Conservation (phyloP, 2,797 vertebrate species). For the Acipenser transmontanus region DNA sequence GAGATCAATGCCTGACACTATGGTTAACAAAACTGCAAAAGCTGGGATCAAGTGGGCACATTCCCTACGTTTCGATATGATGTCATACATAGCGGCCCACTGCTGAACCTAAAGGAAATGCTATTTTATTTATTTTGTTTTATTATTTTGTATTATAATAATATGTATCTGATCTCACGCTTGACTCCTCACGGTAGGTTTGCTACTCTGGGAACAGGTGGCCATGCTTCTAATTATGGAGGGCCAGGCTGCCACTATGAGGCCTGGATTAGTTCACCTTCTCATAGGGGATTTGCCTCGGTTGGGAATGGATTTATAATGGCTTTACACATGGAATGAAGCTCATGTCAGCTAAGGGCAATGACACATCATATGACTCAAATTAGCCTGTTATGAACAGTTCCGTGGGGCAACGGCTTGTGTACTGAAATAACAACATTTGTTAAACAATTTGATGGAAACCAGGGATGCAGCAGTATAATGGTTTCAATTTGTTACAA, state of each 20-base stretch:
- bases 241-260: constrained; percentile 66
- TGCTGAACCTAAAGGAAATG: constrained; percentile 64
- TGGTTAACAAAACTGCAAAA: constrained; percentile 64
- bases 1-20: constrained; percentile 71
- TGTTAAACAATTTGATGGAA: constrained; percentile 80
- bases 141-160: constrained; percentile 66
- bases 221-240: constrained; percentile 78
- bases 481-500: constrained; percentile 97
- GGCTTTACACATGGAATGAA: constrained; percentile 72
- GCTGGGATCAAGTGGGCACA: constrained; percentile 68
- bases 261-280: constrained; percentile 72
- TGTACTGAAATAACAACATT: constrained; percentile 89
- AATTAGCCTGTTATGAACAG: constrained; percentile 80
- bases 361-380: constrained; percentile 84
- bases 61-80: constrained; percentile 47
- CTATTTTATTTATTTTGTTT: constrained; percentile 35
- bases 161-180: constrained; percentile 63
- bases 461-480: constrained; percentile 75
- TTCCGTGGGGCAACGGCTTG: constrained; percentile 71
- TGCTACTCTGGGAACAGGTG: constrained; percentile 70
- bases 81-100: constrained; percentile 68
- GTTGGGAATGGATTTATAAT: constrained; percentile 77
- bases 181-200: constrained; percentile 61
- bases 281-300: constrained; percentile 66
- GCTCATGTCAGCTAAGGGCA: constrained; percentile 74